Percentiles rank a stretch among this genome's conserved stretches.
Conservation (phyloP, 2,888 invertebrate genomes). For the Gasteruption jaculator region DNA sequence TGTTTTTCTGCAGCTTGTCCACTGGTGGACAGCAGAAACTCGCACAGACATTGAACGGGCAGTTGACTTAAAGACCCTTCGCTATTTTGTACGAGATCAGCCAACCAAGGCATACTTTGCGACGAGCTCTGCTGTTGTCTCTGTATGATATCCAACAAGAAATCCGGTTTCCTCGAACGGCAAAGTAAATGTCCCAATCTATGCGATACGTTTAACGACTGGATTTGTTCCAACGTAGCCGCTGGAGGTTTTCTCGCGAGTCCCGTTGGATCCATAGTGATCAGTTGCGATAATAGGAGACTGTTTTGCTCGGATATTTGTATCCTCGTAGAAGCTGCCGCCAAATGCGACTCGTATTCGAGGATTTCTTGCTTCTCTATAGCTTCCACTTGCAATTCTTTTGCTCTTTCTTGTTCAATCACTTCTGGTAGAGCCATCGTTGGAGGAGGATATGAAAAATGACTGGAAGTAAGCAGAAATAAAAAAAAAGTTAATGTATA, state of each 20-base stretch:
- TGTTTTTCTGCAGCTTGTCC: slow-evolving; percentile 63
- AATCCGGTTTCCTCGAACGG: slow-evolving; percentile 83
- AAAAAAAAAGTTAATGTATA: background rate
- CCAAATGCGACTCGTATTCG: slow-evolving; percentile 88
- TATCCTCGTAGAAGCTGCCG: slow-evolving; percentile 82
- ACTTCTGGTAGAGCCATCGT: slow-evolving; percentile 60
- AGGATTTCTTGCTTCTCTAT: slow-evolving; percentile 75
- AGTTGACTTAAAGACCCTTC: slow-evolving; percentile 83
- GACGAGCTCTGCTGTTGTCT: slow-evolving; percentile 75
- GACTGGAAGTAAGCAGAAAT: slow-evolving; percentile 49
- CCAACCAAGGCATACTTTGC: slow-evolving; percentile 96
- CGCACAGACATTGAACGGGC: slow-evolving; percentile 96
- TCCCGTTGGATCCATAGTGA: slow-evolving; percentile 81
- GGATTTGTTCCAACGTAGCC: slow-evolving; percentile 73
- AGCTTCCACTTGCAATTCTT: slow-evolving; percentile 66
- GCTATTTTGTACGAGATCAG: slow-evolving; percentile 87
- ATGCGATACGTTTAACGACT: slow-evolving; percentile 70
- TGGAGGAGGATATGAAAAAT: slow-evolving; percentile 69
- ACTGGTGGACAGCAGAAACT: slow-evolving; percentile 75
- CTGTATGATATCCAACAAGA: slow-evolving; percentile 88
- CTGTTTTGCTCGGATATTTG: slow-evolving; percentile 89
- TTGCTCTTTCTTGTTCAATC: slow-evolving; percentile 59
- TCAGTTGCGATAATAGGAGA: slow-evolving; percentile 76
- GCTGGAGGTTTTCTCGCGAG: slow-evolving; percentile 78
- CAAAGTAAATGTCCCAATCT: slow-evolving; percentile 87